phyloP scores from a whole-genome alignment of 2,888 invertebrate species.

The Oscheius sp. region DNA sequence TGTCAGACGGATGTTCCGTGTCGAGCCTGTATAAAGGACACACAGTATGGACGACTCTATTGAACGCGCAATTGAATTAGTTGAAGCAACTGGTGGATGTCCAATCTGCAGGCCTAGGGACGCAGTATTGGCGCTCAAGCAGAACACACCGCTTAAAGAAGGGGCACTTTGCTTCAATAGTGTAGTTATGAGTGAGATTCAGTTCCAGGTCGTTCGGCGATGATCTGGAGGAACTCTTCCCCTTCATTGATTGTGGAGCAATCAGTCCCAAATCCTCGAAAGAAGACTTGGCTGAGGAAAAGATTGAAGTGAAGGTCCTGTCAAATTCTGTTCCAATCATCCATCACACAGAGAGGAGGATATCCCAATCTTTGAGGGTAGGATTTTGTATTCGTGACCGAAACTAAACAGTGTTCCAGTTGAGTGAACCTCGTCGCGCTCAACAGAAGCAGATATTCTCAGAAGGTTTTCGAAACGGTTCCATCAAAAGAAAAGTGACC shows the following conservation, averaged over 20 bases:
- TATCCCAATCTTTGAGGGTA: slow-evolving; percentile 30
- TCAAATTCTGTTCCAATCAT: slow-evolving; percentile 22
- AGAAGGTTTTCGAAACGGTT: slow-evolving; percentile 36
- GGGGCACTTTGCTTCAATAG: neutral
- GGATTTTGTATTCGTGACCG: neutral
- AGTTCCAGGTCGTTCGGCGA: slow-evolving; percentile 69
- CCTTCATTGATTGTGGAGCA: slow-evolving; percentile 66
- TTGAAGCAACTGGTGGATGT: slow-evolving; percentile 36
- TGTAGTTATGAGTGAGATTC: neutral
- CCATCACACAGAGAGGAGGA: slow-evolving; percentile 20
- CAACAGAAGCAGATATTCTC: slow-evolving; percentile 30
- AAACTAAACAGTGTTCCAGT: slow-evolving; percentile 20
- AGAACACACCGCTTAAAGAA: slow-evolving; percentile 12
- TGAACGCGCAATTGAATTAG: slow-evolving; percentile 37
- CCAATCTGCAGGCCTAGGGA: slow-evolving; percentile 23
- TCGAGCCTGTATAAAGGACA: slow-evolving; percentile 34
- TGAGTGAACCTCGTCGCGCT: slow-evolving; percentile 25
- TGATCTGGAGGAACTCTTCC: slow-evolving; percentile 65
- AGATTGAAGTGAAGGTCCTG: slow-evolving; percentile 7
- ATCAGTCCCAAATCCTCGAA: slow-evolving; percentile 48
- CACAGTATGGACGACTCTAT: slow-evolving; percentile 31
- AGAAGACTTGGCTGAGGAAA: slow-evolving; percentile 43
- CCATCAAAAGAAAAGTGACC: slow-evolving; percentile 41
- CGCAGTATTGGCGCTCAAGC: slow-evolving; percentile 18
- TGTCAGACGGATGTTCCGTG: slow-evolving; percentile 18